A percentile compares a stretch with the other conserved stretches of the same genome.
phyloP scores from a whole-genome alignment of 2,797 vertebrate genomes.

The Danio choprae region DNA sequence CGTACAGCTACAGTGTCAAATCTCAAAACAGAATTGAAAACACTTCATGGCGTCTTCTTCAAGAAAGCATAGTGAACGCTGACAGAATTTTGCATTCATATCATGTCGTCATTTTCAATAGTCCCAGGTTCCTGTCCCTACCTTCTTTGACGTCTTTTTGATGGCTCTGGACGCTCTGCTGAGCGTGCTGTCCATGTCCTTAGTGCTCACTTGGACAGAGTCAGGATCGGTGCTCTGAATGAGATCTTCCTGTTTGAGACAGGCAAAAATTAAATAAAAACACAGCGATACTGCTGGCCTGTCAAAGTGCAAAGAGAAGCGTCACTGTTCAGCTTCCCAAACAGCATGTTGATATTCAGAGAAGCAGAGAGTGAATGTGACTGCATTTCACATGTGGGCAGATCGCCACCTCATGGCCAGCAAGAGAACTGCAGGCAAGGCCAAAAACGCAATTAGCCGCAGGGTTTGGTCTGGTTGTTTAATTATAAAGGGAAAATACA shows the following conservation, averaged over 20 bases:
- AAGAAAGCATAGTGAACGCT: background rate
- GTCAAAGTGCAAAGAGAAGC: constrained; percentile 56
- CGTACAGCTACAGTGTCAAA: no score
- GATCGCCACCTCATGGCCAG: constrained; percentile 70
- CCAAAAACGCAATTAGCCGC: constrained; percentile 39
- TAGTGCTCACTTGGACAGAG: constrained; percentile 94
- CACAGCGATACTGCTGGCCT: constrained; percentile 53
- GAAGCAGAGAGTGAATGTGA: background rate
- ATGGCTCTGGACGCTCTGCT: constrained; percentile 97
- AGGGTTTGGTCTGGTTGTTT: constrained; percentile 52
- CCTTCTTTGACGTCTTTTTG: constrained; percentile 99
- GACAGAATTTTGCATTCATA: background rate
- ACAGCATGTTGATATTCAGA: constrained; percentile 51
- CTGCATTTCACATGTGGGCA: constrained; percentile 8
- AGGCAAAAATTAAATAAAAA: constrained; percentile 42
- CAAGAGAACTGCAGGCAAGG: background rate
- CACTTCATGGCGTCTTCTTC: constrained; percentile 1
- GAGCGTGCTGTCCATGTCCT: constrained; percentile 98
- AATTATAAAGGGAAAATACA: constrained; percentile 62
- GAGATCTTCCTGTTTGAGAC: constrained; percentile 87
- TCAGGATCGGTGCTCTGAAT: constrained; percentile 93
- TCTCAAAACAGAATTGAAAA: no score
- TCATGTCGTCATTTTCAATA: background rate
- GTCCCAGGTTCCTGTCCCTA: constrained; percentile 64
- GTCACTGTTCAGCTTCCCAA: constrained; percentile 43